Conservation (phyloP, 1,140 invertebrate species). For the Drosophila nigrodunni region DNA sequence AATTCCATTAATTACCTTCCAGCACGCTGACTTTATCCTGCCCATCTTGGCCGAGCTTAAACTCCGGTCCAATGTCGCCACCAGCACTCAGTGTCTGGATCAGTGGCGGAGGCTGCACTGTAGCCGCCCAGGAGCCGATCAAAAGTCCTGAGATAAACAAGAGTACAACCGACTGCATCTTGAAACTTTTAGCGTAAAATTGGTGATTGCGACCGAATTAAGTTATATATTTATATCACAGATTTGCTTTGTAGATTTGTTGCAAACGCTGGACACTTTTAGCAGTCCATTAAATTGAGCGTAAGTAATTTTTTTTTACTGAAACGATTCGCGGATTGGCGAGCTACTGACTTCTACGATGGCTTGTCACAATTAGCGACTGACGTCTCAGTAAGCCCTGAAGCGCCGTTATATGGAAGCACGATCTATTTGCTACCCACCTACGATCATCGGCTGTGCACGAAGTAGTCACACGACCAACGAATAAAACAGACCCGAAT, state of each 20-base stretch:
- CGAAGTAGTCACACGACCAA: constrained; percentile 43
- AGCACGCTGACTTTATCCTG: constrained; percentile 14
- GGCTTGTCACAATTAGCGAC: constrained; percentile 64
- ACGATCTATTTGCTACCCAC: constrained; percentile 28
- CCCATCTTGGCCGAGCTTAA: constrained; percentile 29
- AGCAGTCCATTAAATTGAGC: constrained; percentile 49
- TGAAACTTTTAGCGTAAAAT: background rate
- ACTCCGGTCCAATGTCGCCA: constrained; percentile 71
- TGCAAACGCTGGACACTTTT: constrained; percentile 16
- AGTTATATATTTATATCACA: constrained; percentile 64
- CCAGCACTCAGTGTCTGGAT: constrained; percentile 65
- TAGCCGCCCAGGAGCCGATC: constrained; percentile 47
- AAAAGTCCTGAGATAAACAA: constrained; percentile 28
- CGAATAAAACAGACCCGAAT: constrained; percentile 11
- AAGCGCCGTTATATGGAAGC: constrained; percentile 71
- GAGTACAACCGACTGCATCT: constrained; percentile 48
- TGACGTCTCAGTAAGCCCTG: constrained; percentile 54
- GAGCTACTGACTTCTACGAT: constrained; percentile 30
- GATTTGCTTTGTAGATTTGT: constrained; percentile 41
- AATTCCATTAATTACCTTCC: constrained; percentile 53
- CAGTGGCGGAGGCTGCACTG: constrained; percentile 60
- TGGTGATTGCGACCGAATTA: constrained; percentile 6
- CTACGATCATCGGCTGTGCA: constrained; percentile 36
- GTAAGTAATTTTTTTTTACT: background rate
- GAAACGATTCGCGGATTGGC: constrained; percentile 38